Evolutionary conservation across 2,797 vertebrate species (phyloP).

Genomic region (Adrianichthys oophorus): DNA sequence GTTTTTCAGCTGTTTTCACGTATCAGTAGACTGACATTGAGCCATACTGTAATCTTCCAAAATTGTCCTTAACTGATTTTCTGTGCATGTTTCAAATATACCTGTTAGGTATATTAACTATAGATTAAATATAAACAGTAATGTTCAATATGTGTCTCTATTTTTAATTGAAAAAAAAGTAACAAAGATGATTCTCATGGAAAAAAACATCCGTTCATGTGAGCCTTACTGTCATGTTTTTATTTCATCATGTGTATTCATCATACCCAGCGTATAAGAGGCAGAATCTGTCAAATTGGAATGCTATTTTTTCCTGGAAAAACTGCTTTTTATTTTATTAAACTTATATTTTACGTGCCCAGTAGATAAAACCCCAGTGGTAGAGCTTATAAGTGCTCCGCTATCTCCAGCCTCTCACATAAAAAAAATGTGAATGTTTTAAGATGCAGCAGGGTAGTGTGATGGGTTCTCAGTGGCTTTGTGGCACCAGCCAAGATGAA

Average conservation of each 20-base stretch:
- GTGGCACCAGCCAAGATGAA: slow-evolving; percentile 63
- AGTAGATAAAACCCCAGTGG: slow-evolving; percentile 2
- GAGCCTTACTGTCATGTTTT: too few relatives aligned
- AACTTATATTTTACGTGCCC: slow-evolving; percentile 4
- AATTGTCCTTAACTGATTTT: too few relatives aligned
- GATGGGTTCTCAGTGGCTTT: slow-evolving; percentile 50
- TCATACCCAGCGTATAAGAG: background rate
- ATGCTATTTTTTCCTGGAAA: slow-evolving; percentile 1
- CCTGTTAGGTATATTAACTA: too few relatives aligned
- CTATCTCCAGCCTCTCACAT: slow-evolving; percentile 26
- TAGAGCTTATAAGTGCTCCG: slow-evolving; percentile 24
- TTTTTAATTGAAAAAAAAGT: too few relatives aligned
- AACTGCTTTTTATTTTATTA: slow-evolving; percentile 7
- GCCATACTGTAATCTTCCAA: too few relatives aligned
- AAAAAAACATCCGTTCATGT: too few relatives aligned
- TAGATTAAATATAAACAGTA: too few relatives aligned
- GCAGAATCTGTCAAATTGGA: background rate
- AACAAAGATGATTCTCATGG: too few relatives aligned
- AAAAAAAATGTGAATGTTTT: slow-evolving; percentile 56
- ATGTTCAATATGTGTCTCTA: too few relatives aligned
- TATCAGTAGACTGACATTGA: too few relatives aligned
- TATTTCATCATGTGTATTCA: background rate
- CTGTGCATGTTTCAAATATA: too few relatives aligned
- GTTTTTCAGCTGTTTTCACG: too few relatives aligned
- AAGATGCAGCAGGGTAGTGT: slow-evolving; percentile 44